A percentile compares a stretch with the other conserved stretches of the same genome.
Evolutionary conservation across 2,888 invertebrate genomes (phyloP).

Genomic region (Nasonovia ribisnigri): DNA sequence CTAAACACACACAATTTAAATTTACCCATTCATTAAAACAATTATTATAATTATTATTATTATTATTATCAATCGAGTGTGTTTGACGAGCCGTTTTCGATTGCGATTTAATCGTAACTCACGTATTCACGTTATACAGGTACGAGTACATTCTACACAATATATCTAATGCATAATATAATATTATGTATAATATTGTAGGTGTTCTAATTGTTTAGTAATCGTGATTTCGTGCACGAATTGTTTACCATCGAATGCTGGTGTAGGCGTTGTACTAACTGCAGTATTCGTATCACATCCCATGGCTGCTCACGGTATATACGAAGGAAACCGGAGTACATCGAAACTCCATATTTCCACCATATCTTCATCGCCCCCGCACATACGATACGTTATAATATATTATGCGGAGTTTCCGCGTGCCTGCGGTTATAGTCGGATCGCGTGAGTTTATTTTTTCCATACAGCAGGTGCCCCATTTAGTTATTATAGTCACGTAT

Average conservation of each 20-base stretch:
- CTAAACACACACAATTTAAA: slow-evolving; percentile 25
- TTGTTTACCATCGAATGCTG: not conserved
- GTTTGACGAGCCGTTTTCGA: not conserved
- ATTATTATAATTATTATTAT: slow-evolving; percentile 14
- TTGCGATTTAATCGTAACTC: not conserved
- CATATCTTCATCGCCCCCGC: too few relatives aligned
- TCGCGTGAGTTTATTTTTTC: not conserved
- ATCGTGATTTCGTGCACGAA: not conserved
- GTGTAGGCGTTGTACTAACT: not conserved
- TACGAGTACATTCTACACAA: not conserved
- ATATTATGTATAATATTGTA: not conserved
- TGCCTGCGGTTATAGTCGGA: not conserved
- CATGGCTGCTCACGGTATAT: too few relatives aligned
- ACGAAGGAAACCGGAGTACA: not conserved
- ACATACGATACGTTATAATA: not conserved
- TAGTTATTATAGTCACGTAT: slow-evolving; percentile 32
- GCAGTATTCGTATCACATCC: not conserved
- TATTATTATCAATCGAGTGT: slow-evolving; percentile 24
- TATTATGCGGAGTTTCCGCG: not conserved
- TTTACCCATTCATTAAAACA: slow-evolving; percentile 25
- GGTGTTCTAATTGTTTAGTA: not conserved
- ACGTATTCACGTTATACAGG: too few relatives aligned
- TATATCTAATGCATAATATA: not conserved
- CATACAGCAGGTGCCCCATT: not conserved
- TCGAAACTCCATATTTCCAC: not conserved